A percentile compares a stretch with the other conserved stretches of the same genome.
These are phyloP conservation scores for Gymnodraco acuticeps DNA, from an alignment of 2,797 vertebrate genomes.

Conservation along the genomic window DNA sequence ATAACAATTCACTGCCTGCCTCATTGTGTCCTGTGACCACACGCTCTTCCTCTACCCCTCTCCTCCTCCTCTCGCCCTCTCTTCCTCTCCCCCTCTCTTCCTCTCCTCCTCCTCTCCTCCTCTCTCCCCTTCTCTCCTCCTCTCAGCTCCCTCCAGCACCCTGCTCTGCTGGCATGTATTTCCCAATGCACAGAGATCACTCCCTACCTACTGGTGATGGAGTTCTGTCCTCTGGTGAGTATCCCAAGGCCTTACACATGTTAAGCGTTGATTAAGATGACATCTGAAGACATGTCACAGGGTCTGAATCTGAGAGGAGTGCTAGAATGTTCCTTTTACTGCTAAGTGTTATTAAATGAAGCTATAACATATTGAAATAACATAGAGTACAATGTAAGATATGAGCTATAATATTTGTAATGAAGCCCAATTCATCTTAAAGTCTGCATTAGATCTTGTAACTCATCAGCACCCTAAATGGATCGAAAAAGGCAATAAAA, in stretches of 20 bases:
- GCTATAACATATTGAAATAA: background rate
- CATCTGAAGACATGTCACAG: background rate
- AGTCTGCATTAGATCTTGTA: background rate
- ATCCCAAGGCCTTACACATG: background rate
- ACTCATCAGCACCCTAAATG: background rate
- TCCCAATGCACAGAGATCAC: constrained; percentile 94
- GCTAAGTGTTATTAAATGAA: background rate
- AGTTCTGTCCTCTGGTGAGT: constrained; percentile 97
- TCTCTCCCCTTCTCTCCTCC: background rate
- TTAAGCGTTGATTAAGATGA: background rate
- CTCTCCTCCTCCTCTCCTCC: no score
- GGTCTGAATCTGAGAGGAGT: background rate
- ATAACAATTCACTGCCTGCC: no score
- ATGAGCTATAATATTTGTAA: background rate
- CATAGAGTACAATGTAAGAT: no score
- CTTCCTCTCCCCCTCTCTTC: no score
- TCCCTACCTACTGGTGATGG: constrained; percentile 97
- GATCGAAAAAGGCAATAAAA: constrained; percentile 10
- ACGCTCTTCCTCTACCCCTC: no score
- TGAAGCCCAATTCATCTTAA: background rate
- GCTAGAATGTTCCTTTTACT: background rate
- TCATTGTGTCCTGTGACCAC: no score
- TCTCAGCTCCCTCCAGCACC: constrained; percentile 91
- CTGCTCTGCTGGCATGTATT: constrained; percentile 94
- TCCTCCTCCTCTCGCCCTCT: no score